Conservation (phyloP, 2,797 vertebrate genomes). For the Danio tinwini region DNA sequence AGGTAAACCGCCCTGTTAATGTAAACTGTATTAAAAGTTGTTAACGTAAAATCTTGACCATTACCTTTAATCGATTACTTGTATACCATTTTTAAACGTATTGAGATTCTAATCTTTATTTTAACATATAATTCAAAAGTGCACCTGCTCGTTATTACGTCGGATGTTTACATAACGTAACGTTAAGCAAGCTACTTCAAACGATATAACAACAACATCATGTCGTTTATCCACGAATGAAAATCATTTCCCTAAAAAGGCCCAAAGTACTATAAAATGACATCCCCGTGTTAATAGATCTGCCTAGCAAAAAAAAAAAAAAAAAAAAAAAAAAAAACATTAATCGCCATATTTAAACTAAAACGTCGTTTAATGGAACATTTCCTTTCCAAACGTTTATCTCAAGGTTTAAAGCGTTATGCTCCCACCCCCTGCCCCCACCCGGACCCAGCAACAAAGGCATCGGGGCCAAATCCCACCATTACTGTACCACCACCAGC, state of each 20-base stretch:
- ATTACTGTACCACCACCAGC: slow-evolving; percentile 3
- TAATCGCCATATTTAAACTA: background rate
- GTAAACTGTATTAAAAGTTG: background rate
- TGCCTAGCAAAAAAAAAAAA: background rate
- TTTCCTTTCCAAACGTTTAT: background rate
- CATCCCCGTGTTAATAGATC: background rate
- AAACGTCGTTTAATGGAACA: background rate
- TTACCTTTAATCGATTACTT: background rate
- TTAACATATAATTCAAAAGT: background rate
- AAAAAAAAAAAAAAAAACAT: background rate
- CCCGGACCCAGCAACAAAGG: slow-evolving; percentile 53
- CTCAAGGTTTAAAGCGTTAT: background rate
- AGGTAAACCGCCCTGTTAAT: background rate
- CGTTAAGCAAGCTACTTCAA: background rate
- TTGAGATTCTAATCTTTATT: background rate
- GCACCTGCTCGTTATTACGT: background rate
- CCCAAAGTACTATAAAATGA: background rate
- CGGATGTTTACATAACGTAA: background rate
- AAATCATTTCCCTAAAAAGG: background rate
- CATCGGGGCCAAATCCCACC: background rate
- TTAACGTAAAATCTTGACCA: background rate
- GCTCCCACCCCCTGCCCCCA: slow-evolving; percentile 69
- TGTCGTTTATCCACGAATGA: background rate
- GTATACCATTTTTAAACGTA: background rate
- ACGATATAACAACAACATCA: background rate